phyloP scores from a whole-genome alignment of 1,140 invertebrate species.

The Drosophila elegans region DNA sequence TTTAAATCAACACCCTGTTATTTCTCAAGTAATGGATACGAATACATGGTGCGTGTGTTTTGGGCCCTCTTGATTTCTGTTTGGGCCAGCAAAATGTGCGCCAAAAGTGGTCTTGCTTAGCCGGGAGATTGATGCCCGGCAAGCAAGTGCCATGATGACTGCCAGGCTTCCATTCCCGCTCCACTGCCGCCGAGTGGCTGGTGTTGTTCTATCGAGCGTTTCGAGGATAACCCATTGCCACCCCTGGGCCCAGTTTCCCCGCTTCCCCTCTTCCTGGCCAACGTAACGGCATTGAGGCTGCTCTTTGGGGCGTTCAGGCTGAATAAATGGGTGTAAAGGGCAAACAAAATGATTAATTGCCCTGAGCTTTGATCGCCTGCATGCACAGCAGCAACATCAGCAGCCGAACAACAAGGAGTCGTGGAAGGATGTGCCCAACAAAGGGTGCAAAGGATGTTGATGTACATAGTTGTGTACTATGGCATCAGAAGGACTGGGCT shows the following conservation, averaged over 20 bases:
- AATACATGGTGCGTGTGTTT: constrained; percentile 7
- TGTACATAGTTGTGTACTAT: constrained; percentile 53
- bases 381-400: constrained; percentile 63
- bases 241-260: constrained; percentile 3
- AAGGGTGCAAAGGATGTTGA: constrained; percentile 76
- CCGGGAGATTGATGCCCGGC: constrained; percentile 66
- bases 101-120: constrained; percentile 68
- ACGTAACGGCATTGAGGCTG: constrained; percentile 39
- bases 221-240: constrained; percentile 51
- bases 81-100: constrained; percentile 67
- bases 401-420: constrained; percentile 35
- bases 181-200: constrained; percentile 29
- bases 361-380: constrained; percentile 83
- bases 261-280: not conserved
- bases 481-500: constrained; percentile 13
- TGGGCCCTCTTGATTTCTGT: constrained; percentile 41
- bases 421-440: constrained; percentile 69
- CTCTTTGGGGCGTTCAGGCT: constrained; percentile 80
- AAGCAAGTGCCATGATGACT: constrained; percentile 54
- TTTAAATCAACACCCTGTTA: not conserved
- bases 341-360: constrained; percentile 85
- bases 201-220: constrained; percentile 44
- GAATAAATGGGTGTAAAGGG: constrained; percentile 83
- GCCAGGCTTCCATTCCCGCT: constrained; percentile 26
- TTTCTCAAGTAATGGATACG: not conserved